These are phyloP conservation scores for Halocynthia aurantium DNA, from an alignment of 23 tunicate species.

Conservation along the genomic window DNA sequence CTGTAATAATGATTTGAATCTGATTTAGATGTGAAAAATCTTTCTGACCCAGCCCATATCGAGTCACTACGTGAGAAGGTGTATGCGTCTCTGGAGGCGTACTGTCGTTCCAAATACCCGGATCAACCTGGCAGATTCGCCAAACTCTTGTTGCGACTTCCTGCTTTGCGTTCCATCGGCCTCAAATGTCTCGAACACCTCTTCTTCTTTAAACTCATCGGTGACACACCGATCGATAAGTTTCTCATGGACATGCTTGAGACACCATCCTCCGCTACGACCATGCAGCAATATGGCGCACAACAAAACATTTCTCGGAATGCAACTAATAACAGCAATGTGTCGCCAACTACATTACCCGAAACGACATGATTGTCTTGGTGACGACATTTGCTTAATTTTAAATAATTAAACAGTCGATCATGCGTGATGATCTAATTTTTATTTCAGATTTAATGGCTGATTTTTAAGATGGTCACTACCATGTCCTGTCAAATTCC, in stretches of 20 bases:
- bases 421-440: too few relatives aligned
- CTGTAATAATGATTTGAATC: neutral
- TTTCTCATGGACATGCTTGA: slow-evolving; percentile 78
- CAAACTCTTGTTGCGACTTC: slow-evolving; percentile 93
- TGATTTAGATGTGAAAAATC: slow-evolving; percentile 71
- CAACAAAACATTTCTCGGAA: too few relatives aligned
- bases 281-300: slow-evolving; percentile 63
- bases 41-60: slow-evolving; percentile 58
- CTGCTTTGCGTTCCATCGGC: slow-evolving; percentile 98
- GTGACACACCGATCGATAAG: slow-evolving; percentile 85
- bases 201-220: slow-evolving; percentile 88
- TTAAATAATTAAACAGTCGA: too few relatives aligned
- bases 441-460: too few relatives aligned
- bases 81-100: slow-evolving; percentile 95
- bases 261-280: slow-evolving; percentile 32
- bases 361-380: too few relatives aligned
- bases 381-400: too few relatives aligned
- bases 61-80: slow-evolving; percentile 92
- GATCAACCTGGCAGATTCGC: slow-evolving; percentile 97
- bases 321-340: too few relatives aligned
- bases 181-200: slow-evolving; percentile 95
- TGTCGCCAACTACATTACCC: too few relatives aligned
- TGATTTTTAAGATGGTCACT: too few relatives aligned
- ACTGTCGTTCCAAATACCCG: slow-evolving; percentile 93
- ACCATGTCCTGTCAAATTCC: too few relatives aligned